Conservation (phyloP, 2,888 invertebrate genomes). For the Myathropa florea region DNA sequence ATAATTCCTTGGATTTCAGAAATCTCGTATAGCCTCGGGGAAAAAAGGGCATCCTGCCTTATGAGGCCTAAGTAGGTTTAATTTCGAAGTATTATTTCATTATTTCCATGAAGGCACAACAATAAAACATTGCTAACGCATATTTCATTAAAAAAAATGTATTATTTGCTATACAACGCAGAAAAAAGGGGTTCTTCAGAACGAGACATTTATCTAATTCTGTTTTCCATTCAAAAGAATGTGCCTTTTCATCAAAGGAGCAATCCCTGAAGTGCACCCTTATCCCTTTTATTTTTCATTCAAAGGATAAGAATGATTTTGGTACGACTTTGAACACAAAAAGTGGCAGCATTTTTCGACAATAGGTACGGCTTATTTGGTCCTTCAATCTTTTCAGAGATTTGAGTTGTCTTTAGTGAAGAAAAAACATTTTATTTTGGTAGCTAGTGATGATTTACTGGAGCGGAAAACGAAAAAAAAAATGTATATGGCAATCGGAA, state of each 20-base stretch:
- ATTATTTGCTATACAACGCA: background rate
- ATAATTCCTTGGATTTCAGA: no score
- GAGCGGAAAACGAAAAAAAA: background rate
- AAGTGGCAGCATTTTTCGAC: background rate
- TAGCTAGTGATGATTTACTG: background rate
- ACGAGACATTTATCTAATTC: background rate
- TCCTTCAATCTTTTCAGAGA: background rate
- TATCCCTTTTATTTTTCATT: background rate
- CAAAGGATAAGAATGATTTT: background rate
- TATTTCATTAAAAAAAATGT: background rate
- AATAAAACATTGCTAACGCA: background rate
- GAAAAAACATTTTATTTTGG: background rate
- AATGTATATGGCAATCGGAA: background rate
- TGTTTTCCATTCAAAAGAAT: background rate
- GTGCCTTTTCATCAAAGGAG: background rate
- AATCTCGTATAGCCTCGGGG: no score
- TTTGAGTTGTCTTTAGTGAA: background rate
- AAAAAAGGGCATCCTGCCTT: background rate
- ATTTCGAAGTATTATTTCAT: background rate
- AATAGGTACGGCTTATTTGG: background rate
- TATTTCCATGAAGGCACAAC: background rate
- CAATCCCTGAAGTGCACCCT: background rate
- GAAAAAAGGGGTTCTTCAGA: background rate
- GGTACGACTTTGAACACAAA: background rate
- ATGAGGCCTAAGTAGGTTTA: background rate